Percentiles rank a stretch among this genome's conserved stretches.
Conservation (phyloP, 2,797 vertebrate species). For the Okamejei kenojei region DNA sequence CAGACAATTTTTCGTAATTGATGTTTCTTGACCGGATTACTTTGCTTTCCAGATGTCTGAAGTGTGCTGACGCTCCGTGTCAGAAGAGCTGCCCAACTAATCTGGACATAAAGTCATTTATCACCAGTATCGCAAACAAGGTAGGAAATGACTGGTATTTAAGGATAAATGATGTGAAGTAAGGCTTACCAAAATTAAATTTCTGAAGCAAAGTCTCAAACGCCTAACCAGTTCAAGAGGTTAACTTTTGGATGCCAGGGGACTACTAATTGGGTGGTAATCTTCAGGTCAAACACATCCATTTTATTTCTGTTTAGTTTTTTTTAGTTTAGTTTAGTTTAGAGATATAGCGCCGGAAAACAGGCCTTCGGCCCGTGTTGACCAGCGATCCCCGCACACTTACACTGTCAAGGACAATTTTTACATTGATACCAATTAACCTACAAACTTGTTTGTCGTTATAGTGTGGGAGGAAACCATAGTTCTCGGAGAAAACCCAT, state of each 20-base stretch:
- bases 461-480: no score
- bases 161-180: constrained; percentile 34
- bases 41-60: constrained; percentile 70
- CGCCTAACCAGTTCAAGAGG: constrained; percentile 14
- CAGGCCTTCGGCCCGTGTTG: no score
- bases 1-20: neutral
- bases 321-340: no score
- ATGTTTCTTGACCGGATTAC: constrained; percentile 36
- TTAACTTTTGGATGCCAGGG: neutral
- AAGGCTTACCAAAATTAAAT: neutral
- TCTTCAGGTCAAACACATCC: constrained; percentile 5
- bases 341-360: no score
- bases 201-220: neutral
- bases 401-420: no score
- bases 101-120: constrained; percentile 88
- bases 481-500: no score
- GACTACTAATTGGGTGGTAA: neutral
- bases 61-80: constrained; percentile 90
- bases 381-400: no score
- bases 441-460: no score
- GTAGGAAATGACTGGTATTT: constrained; percentile 52
- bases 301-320: neutral
- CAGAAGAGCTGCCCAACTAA: constrained; percentile 95
- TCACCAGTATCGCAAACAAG: constrained; percentile 89
- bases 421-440: no score